Conservation (phyloP, 1,140 invertebrate species). For the Bombyx mori region ASM3026992v2 NC_085109.1:8981501-8982000, state of each 20-base stretch:
- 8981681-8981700: not conserved
- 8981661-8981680: not conserved
- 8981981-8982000: slow-evolving; percentile 63
- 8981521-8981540: slow-evolving; percentile 66
- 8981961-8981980: slow-evolving; percentile 66
- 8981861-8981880: slow-evolving; percentile 67
- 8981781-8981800: slow-evolving; percentile 1
- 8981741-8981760: too few species aligned
- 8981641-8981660: not conserved
- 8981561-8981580: slow-evolving; percentile 39
- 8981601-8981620: not conserved
- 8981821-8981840: slow-evolving; percentile 49
- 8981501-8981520: slow-evolving; percentile 62
- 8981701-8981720: not conserved
- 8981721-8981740: not conserved
- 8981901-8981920: slow-evolving; percentile 21
- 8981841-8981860: slow-evolving; percentile 61
- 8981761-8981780: not conserved
- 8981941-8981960: slow-evolving; percentile 71
- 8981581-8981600: slow-evolving; percentile 27
- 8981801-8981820: slow-evolving; percentile 7
- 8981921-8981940: slow-evolving; percentile 55
- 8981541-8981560: slow-evolving; percentile 67
- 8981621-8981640: not conserved
- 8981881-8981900: slow-evolving; percentile 69